These are phyloP conservation scores for Ischnus inquisitorius DNA, from an alignment of 2,888 invertebrate species.

Conservation along the genomic window DNA sequence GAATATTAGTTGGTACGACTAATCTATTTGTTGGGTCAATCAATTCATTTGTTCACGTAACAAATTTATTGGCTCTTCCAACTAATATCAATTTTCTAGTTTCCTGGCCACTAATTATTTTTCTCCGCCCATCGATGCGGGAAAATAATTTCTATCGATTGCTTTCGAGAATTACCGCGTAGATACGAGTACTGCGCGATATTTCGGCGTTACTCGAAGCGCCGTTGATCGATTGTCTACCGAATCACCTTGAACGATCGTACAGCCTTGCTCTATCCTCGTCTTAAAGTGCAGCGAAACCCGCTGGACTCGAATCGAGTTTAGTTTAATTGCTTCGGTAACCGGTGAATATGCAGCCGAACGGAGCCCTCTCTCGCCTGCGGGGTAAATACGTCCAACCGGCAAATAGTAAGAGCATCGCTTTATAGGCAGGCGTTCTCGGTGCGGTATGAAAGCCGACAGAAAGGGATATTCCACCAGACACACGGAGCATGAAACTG, in stretches of 20 bases:
- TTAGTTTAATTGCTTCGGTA: slow-evolving; percentile 46
- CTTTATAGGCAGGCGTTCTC: neutral
- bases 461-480: neutral
- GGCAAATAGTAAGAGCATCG: neutral
- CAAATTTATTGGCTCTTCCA: no score
- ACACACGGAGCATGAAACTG: slow-evolving; percentile 18
- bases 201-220: neutral
- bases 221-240: slow-evolving; percentile 19
- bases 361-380: slow-evolving; percentile 29
- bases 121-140: no score
- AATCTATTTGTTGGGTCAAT: no score
- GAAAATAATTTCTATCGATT: neutral
- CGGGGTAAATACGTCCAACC: slow-evolving; percentile 42
- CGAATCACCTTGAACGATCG: slow-evolving; percentile 4
- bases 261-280: neutral
- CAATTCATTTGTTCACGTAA: no score
- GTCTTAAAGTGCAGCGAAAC: slow-evolving; percentile 40
- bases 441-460: neutral
- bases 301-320: slow-evolving; percentile 19
- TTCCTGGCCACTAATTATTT: no score
- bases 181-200: neutral
- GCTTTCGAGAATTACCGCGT: neutral
- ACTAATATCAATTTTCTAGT: no score
- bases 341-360: slow-evolving; percentile 41
- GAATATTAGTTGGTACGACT: no score